phyloP scores from a whole-genome alignment of 2,888 invertebrate species.

The Drosophila parthenogenetica region DNA sequence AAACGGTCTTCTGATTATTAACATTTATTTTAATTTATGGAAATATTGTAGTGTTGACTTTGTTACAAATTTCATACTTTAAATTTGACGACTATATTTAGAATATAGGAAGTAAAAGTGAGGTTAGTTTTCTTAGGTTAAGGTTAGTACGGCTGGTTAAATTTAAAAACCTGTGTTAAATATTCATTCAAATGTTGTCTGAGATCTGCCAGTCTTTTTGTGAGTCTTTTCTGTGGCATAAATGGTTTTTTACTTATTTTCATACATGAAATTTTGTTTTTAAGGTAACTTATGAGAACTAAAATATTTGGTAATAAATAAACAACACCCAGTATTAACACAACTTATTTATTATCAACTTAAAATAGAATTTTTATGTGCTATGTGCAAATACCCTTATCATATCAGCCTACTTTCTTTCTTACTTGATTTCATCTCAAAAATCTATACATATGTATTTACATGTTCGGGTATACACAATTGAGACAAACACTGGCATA shows the following conservation, averaged over 20 bases:
- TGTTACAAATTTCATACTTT: too few species aligned
- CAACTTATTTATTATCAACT: neutral
- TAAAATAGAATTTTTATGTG: neutral
- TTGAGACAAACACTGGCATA: neutral
- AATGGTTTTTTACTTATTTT: too few species aligned
- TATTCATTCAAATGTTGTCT: too few species aligned
- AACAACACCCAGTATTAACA: neutral
- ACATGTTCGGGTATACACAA: neutral
- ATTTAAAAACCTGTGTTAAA: too few species aligned
- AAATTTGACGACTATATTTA: too few species aligned
- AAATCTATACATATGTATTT: conserved; percentile 11
- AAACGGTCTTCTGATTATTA: conserved; percentile 1
- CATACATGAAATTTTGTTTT: too few species aligned
- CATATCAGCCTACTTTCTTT: conserved; percentile 6
- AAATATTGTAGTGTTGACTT: neutral
- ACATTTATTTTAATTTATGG: neutral
- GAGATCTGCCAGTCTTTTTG: too few species aligned
- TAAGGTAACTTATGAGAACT: too few species aligned
- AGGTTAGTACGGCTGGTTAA: too few species aligned
- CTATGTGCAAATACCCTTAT: conserved; percentile 9
- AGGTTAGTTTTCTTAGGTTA: neutral
- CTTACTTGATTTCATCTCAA: conserved; percentile 11
- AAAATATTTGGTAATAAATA: neutral
- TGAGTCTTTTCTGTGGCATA: too few species aligned
- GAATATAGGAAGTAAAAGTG: too few species aligned